Evolutionary conservation across 1,140 invertebrate genomes (phyloP).

Genomic region (Hyles euphorbiae): DNA sequence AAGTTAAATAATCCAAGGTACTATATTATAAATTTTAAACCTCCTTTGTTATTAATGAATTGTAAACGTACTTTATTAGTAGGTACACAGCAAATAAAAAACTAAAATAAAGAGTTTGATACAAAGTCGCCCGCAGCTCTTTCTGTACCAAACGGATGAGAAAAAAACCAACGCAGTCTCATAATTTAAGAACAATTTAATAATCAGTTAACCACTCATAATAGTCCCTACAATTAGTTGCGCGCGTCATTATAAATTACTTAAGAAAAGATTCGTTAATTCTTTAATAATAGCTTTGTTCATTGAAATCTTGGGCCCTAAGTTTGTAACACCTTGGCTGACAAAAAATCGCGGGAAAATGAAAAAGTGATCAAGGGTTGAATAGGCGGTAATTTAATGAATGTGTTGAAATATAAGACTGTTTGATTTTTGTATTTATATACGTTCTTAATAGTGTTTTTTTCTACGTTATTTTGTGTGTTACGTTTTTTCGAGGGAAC

Average conservation of each 20-base stretch:
- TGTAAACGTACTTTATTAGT: too few relatives aligned
- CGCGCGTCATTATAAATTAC: constrained; percentile 46
- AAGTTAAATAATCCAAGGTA: too few relatives aligned
- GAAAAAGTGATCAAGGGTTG: not conserved
- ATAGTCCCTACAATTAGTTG: constrained; percentile 24
- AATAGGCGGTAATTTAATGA: not conserved
- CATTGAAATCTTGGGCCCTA: constrained; percentile 36
- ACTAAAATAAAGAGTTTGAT: not conserved
- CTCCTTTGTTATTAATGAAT: too few relatives aligned
- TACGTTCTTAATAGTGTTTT: too few relatives aligned
- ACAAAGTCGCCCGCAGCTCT: not conserved
- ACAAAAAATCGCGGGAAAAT: constrained; percentile 41
- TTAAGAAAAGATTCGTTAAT: constrained; percentile 48
- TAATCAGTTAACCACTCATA: constrained; percentile 41
- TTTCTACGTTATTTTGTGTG: too few relatives aligned
- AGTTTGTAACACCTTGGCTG: constrained; percentile 46
- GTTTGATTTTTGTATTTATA: too few relatives aligned
- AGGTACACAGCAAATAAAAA: too few relatives aligned
- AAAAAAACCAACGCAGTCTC: not conserved
- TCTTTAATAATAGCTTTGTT: constrained; percentile 49
- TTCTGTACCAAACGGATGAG: not conserved
- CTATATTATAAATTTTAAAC: too few relatives aligned
- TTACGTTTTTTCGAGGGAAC: too few relatives aligned
- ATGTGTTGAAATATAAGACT: too few relatives aligned
- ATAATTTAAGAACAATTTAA: constrained; percentile 42